Evolutionary conservation across 2,113 vertebrate genomes (phyloP), one percentile per base, ranked within the genome.

Genomic region (Siphamia tubifer): DNA sequence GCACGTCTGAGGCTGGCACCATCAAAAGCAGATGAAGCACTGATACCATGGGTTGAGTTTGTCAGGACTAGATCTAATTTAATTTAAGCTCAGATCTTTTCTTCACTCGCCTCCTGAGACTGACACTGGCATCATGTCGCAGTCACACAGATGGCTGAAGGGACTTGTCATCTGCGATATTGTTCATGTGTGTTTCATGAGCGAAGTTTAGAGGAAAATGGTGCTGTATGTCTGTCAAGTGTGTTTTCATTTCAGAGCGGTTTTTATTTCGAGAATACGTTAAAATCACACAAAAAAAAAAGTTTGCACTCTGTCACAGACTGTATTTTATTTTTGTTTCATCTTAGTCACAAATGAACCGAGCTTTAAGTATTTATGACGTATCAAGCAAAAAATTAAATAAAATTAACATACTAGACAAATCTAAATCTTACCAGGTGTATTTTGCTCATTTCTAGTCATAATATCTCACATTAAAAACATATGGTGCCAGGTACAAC

Each of bases 101-200:
- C 42, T 49, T 43, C 13, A 7, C 9, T 4, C 2, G 20, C 27
- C 74, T 74, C 77, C 31, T 3, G 77, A 66, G 72, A 74, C 15
- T 2, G 31, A 62, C 48, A 40, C 73, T 75, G 83, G 79, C 85
- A 84, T 63, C 31, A 15, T 54, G 71, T 75, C 30, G 23, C 58
- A 49, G 34, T 78, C 51, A 62, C 63, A 44, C 77, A 87, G 82
- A 88, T 81, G 79, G 81, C 25, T 71, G 76, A 73, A 69, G 62
- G 56, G 62, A 61, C 54, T 23, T 48, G 52, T 83, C 77, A 78
- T 83, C 82, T 75, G 82, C 1, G 68, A 45, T 74, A 65, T 67
- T 44, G 65, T 77, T 75, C 43, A 9, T 49, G 60, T 51, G 54
- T 42, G 8, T 15, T 53, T 42, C 27, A n/a, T 21, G 23, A 49